A percentile compares a stretch with the other conserved stretches of the same genome.
Conservation (phyloP, 2,888 invertebrate species). For the Drosophila koepferae region DNA sequence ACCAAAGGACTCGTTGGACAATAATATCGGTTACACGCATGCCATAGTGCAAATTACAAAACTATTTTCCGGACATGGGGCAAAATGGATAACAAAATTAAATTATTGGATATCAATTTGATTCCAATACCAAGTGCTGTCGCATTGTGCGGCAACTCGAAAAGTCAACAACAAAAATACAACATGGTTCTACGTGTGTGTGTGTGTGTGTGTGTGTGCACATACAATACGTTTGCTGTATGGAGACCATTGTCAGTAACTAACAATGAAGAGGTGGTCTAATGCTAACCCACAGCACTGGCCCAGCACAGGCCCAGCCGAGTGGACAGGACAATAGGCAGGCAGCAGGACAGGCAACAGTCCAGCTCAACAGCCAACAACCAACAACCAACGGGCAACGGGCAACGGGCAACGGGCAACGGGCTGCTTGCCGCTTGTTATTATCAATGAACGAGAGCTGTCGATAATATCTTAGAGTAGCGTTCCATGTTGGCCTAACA, state of each 20-base stretch:
- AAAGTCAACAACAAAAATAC: slow-evolving; percentile 73
- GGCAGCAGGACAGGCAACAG: slow-evolving; percentile 31
- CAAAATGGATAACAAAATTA: slow-evolving; percentile 78
- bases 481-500: slow-evolving; percentile 72
- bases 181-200: slow-evolving; percentile 30
- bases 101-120: slow-evolving; percentile 81
- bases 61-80: slow-evolving; percentile 73
- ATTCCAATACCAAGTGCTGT: slow-evolving; percentile 51
- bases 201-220: slow-evolving; percentile 21
- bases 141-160: slow-evolving; percentile 72
- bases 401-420: no score
- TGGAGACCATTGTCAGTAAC: slow-evolving; percentile 69
- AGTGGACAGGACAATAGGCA: slow-evolving; percentile 75
- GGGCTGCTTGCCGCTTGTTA: slow-evolving; percentile 49
- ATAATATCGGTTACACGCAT: slow-evolving; percentile 81
- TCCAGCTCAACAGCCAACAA: no score
- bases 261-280: slow-evolving; percentile 70
- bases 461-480: slow-evolving; percentile 78
- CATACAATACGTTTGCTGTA: slow-evolving; percentile 60
- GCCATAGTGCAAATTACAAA: slow-evolving; percentile 75
- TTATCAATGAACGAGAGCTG: slow-evolving; percentile 69
- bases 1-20: slow-evolving; percentile 54
- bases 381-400: no score
- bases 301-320: slow-evolving; percentile 17
- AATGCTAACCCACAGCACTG: slow-evolving; percentile 32